phyloP scores from a whole-genome alignment of 2,888 invertebrate species.

The Belgica antarctica region DNA sequence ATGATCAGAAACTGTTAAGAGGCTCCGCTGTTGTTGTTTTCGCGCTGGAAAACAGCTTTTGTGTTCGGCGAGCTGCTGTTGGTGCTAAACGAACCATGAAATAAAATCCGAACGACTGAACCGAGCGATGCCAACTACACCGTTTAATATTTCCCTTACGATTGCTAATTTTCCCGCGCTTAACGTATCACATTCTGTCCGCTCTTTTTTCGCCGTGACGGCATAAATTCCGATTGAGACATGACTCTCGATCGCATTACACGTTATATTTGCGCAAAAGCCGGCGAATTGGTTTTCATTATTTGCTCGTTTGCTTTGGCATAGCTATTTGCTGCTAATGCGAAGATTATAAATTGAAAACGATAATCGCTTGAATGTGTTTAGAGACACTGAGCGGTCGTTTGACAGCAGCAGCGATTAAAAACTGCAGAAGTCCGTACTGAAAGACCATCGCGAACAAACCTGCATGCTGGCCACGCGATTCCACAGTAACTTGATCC shows the following conservation, averaged over 20 bases:
- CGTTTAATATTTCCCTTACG: slow-evolving; percentile 30
- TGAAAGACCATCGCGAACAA: no score
- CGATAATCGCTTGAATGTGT: not conserved
- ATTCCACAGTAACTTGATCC: no score
- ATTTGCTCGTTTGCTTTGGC: not conserved
- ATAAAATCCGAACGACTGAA: slow-evolving; percentile 34
- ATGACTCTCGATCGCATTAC: slow-evolving; percentile 29
- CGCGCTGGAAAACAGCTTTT: not conserved
- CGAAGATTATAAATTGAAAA: slow-evolving; percentile 9
- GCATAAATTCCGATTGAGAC: not conserved
- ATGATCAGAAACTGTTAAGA: slow-evolving; percentile 1
- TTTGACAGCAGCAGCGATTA: not conserved
- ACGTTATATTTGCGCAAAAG: slow-evolving; percentile 15
- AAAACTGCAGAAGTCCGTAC: no score
- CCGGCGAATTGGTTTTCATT: not conserved
- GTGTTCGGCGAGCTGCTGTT: not conserved
- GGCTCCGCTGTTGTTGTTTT: not conserved
- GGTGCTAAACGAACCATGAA: slow-evolving; percentile 38
- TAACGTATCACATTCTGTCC: slow-evolving; percentile 28
- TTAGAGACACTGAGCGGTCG: not conserved
- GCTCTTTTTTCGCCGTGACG: slow-evolving; percentile 9
- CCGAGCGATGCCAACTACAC: slow-evolving; percentile 13
- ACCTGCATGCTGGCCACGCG: no score
- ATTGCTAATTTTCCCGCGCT: slow-evolving; percentile 30
- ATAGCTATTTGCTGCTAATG: not conserved